Evolutionary conservation across 2,888 invertebrate species (phyloP), one percentile per base, ranked within the genome.

Genomic region (Meiosimyza platycephala): DNA sequence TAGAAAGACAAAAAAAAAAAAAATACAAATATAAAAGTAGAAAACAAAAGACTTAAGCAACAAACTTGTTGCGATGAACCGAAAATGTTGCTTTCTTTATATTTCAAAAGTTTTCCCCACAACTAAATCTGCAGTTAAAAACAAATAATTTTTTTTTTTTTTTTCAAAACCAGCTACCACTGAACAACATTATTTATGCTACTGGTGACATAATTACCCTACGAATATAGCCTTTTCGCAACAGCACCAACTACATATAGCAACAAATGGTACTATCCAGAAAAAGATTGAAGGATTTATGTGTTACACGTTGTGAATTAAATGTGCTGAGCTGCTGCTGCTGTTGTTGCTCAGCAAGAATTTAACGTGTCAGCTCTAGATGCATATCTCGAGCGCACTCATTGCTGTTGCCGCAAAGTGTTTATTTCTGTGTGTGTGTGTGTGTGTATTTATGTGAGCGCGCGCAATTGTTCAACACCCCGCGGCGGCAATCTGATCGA

Each of bases 401-500:
- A 40, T 40, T 40, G 40, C 9, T 40, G 2, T 40, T 40, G 40
- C 40, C 40, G 40, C 40, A 40, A 40, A 40, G 40, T 40, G 40
- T 40, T 40, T 40, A 9, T 6, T 40, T 40, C 1, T 40, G 40
- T 40, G 6, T 40, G 6, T 40, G 40, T 40, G 40, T 40, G 6
- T 40, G 40, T 9, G 9, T 40, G 40, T 40, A 9, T 40, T 6
- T 9, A 40, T 40, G 40, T 6, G 40, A 52, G 47, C 13, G 69
- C 69, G 69, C 60, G 51, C 70, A 33, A 70, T 33, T 63, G 70
- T 70, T 70, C 62, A 63, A 70, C 70, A 70, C 70, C 63, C 62
- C 54, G 70, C 63, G 63, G 70, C 63, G 70, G 62, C 54, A 52
- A 70, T 70, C 70, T 70, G 70, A 70, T 70, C 70, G 70, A 70